Evolutionary conservation across 2,797 vertebrate genomes (phyloP), one percentile per base, ranked within the genome.

Genomic region (Borostomias antarcticus): DNA sequence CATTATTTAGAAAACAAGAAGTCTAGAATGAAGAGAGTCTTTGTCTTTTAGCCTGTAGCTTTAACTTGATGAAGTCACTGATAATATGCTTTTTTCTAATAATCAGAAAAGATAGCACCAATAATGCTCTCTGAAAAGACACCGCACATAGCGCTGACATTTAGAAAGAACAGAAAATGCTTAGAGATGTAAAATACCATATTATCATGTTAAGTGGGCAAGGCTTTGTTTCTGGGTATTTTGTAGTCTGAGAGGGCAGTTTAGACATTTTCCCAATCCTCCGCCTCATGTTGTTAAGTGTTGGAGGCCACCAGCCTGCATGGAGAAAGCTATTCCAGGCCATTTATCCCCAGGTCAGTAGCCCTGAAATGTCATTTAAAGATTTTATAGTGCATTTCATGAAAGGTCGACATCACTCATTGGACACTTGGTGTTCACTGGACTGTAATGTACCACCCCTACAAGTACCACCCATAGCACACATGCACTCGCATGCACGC

Each of bases 331-430:
- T 25, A 72, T 81, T 85, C 71, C 52, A 72, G 73, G 64, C 75
- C 77, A 80, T 88, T 82, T 70, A 72, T 84, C 72, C 56, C 19
- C 68, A 78, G 76, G 81, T 88, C 79, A 89, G 35, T 62, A 73
- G 76, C 56, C 71, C 79, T 79, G 82, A 64, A 79, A 56, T 77
- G 78, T 60, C 85, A 85, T 85, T 89, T 87, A 78, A 72, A 79
- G 66, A 74, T 84, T 86, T 89, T 87, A 87, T 80, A 80, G 82
- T 78, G 78, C 80, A 66, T 88, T 86, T 88, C 67, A 74, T 74
- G 69, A 89, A 86, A 89, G 86, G 84, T 85, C 63, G 58, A 68
- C 81, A 83, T 85, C 73, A 70, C 59, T 75, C 79, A 72, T 73
- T 72, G 81, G 75, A 66, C 71, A 32, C 71, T 77, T 64, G 68